Evolutionary conservation across 2,113 vertebrate genomes (phyloP).

Genomic region (Cebidichthys violaceus): DNA sequence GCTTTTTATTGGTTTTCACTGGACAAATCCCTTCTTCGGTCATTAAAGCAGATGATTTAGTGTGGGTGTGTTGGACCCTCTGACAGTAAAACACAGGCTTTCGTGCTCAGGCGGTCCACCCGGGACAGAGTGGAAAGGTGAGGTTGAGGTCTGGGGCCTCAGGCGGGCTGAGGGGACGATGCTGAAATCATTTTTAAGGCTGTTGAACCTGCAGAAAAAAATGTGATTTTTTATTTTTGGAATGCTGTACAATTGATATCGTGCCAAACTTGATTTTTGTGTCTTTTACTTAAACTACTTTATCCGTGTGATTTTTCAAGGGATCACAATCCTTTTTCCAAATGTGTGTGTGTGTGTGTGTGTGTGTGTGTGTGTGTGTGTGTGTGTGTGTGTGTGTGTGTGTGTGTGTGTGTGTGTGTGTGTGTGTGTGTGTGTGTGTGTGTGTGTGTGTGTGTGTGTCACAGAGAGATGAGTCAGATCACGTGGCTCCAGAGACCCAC

Average conservation of each 20-base stretch:
- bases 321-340: not conserved
- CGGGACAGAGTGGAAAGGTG: slow-evolving; percentile 40
- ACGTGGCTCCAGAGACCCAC: slow-evolving; percentile 23
- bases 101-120: slow-evolving; percentile 8
- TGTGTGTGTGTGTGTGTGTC: slow-evolving; percentile 21
- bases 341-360: not conserved
- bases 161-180: not conserved
- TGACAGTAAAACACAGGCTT: slow-evolving; percentile 40
- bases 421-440: too few species aligned
- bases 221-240: not conserved
- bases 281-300: not conserved
- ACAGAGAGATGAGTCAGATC: slow-evolving; percentile 42
- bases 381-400: not conserved
- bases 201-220: not conserved
- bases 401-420: too few species aligned
- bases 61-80: slow-evolving; percentile 21
- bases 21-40: slow-evolving; percentile 35
- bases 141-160: not conserved
- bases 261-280: not conserved
- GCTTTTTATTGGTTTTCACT: slow-evolving; percentile 66
- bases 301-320: not conserved
- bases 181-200: slow-evolving; percentile 2
- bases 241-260: not conserved
- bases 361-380: too few species aligned
- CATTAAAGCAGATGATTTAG: slow-evolving; percentile 76